These are phyloP conservation scores for Balearica regulorum DNA, from an alignment of 2,797 vertebrate species.

Conservation along the genomic window DNA sequence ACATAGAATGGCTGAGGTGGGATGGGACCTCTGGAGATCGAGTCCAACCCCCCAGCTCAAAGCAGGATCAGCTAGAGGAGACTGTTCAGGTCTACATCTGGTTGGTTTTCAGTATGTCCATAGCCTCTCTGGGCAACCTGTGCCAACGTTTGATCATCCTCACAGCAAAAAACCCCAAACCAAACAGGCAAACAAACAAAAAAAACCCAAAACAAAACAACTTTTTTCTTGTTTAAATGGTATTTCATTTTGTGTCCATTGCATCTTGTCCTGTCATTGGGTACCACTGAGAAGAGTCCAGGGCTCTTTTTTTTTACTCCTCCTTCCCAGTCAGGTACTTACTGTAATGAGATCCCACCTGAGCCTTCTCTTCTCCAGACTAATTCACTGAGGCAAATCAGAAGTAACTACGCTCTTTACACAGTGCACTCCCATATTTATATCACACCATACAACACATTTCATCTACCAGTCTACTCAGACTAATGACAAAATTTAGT, in stretches of 20 bases:
- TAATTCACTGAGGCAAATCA: neutral
- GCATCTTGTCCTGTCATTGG: neutral
- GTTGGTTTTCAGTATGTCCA: neutral
- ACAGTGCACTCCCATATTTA: neutral
- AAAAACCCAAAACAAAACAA: accelerated
- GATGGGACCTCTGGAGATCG: neutral
- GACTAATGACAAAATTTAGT: neutral
- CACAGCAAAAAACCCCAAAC: neutral
- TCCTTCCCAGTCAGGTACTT: neutral
- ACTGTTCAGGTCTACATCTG: neutral
- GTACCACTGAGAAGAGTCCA: neutral
- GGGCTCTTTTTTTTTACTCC: neutral
- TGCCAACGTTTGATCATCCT: neutral
- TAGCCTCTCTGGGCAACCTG: neutral
- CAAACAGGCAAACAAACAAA: neutral
- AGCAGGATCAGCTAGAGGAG: neutral
- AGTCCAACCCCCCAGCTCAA: neutral
- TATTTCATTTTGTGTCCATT: neutral
- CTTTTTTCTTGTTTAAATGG: neutral
- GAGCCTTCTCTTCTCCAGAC: neutral
- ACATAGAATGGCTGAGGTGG: neutral
- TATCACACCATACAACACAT: neutral
- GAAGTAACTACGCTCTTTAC: neutral
- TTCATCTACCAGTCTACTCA: neutral
- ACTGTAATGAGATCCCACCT: neutral